These are phyloP conservation scores for Amphipyra berbera DNA, from an alignment of 2,888 invertebrate genomes.

Conservation along the genomic window DNA sequence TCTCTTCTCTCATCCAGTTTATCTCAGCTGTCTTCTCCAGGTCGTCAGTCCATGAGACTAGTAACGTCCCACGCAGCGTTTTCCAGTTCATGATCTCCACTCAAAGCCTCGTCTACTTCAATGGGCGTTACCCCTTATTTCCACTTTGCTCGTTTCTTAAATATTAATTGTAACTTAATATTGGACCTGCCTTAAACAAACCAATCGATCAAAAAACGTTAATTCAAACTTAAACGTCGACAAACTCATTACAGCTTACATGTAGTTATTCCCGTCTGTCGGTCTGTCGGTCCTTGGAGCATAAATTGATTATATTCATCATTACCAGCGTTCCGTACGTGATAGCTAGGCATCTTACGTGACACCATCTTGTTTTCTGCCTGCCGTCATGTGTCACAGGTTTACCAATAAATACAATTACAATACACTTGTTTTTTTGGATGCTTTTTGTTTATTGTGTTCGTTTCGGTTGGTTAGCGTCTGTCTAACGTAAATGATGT, in stretches of 20 bases:
- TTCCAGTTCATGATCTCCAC: background rate
- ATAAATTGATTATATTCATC: constrained; percentile 60
- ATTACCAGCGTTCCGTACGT: constrained; percentile 47
- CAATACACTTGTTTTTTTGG: constrained; percentile 5
- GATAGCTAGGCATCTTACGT: constrained; percentile 53
- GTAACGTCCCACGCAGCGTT: too few relatives aligned
- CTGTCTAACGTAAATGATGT: constrained; percentile 9
- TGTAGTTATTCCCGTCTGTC: constrained; percentile 48
- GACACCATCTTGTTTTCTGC: constrained; percentile 51
- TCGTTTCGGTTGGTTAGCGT: constrained; percentile 18
- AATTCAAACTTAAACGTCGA: constrained; percentile 49
- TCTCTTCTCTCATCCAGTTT: too few relatives aligned
- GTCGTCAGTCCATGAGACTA: too few relatives aligned
- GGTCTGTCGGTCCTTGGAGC: constrained; percentile 38
- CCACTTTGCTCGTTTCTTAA: background rate
- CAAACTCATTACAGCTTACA: constrained; percentile 54
- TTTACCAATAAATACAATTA: constrained; percentile 27
- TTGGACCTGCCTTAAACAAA: constrained; percentile 4
- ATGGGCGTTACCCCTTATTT: background rate
- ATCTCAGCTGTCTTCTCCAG: too few relatives aligned
- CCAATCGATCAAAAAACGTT: constrained; percentile 34
- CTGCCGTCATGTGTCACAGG: constrained; percentile 57
- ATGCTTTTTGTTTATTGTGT: constrained; percentile 17
- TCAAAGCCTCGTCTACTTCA: too few relatives aligned
- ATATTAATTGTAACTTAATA: constrained; percentile 20